phyloP scores from a whole-genome alignment of 2,797 vertebrate species.

The Sebastes steindachneri region DNA sequence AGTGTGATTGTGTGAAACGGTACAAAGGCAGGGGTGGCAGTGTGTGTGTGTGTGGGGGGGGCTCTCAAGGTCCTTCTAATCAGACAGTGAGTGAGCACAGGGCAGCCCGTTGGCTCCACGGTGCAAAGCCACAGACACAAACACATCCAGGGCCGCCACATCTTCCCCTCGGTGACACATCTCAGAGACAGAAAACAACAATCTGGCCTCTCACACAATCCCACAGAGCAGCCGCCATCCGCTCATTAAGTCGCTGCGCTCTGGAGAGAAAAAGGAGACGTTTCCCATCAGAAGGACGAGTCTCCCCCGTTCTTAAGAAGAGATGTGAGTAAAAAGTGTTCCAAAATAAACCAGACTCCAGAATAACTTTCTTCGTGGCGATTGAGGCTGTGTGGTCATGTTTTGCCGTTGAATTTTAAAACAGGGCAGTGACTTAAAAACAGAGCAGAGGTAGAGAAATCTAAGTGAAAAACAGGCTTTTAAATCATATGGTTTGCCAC shows the following conservation, averaged over 20 bases:
- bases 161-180: constrained; percentile 46
- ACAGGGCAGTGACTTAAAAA: constrained; percentile 13
- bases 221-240: constrained; percentile 14
- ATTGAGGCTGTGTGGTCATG: constrained; percentile 15
- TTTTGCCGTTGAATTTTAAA: constrained; percentile 9
- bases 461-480: constrained; percentile 18
- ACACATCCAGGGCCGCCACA: constrained; percentile 36
- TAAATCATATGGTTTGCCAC: constrained; percentile 21
- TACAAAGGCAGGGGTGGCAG: not conserved
- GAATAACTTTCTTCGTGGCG: constrained; percentile 25
- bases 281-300: not conserved
- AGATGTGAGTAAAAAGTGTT: constrained; percentile 4
- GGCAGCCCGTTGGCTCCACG: constrained; percentile 20
- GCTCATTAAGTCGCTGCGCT: constrained; percentile 3
- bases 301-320: not conserved
- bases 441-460: not conserved
- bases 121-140: constrained; percentile 51
- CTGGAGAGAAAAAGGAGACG: not conserved
- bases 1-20: constrained; percentile 17
- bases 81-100: constrained; percentile 30
- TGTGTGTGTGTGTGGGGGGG: not conserved
- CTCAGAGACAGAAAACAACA: constrained; percentile 37
- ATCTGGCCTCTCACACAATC: constrained; percentile 22
- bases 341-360: not conserved
- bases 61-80: constrained; percentile 35